Base-by-base conservation (phyloP, 2,113 vertebrate species). In the Paradoxurus hermaphroditus region DNA sequence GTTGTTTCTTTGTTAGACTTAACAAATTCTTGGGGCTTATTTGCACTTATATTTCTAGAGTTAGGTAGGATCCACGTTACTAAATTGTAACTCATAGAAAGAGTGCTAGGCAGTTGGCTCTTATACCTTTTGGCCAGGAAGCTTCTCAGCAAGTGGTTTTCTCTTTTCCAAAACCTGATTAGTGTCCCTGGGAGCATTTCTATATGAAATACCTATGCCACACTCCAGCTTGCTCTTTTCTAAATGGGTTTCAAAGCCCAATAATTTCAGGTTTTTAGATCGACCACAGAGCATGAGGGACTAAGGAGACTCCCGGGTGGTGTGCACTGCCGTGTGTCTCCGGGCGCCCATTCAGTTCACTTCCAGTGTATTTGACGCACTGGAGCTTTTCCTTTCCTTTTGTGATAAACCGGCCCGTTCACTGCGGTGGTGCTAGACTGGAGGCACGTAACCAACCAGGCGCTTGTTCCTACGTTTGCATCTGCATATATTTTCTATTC, bases 171-270 rank as follows among this genome's bases (percentile, higher is more conserved):
- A 95, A 87, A 46, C 49, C 53, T 63, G 5, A 16, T 77, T 75
- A 34, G 6, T 56, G 36, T 95, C 29, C 25, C 19, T 41, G 59
- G 36, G 25, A 68, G 14, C 56, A 78, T 86, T 77, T 81, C 51
- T 46, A 1, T 51, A 16, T 21, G 67, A 88, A 91, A 65, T 72
- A 29, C 21, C 51, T 82, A 23, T 78, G 49, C 36, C 39, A 29
- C 5, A 39, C 49, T 27, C 83, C 23, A 67, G 29, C 3, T 14
- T 72, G 63, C 31, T 82, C 3, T 88, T 72, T 78, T 97, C 82
- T 83, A 27, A 91, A 36, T 91, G 73, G 39, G 46, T 91, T 97
- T 83, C 19, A 70, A 65, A 92, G n/a, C 13, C 53, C 53, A 16
- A 0, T 88, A 72, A 91, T 51, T 36, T 90, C 1, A 86, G 46